These are phyloP conservation scores for Chrysocyon brachyurus DNA, from an alignment of 2,797 vertebrate species.

Conservation along the genomic window DNA sequence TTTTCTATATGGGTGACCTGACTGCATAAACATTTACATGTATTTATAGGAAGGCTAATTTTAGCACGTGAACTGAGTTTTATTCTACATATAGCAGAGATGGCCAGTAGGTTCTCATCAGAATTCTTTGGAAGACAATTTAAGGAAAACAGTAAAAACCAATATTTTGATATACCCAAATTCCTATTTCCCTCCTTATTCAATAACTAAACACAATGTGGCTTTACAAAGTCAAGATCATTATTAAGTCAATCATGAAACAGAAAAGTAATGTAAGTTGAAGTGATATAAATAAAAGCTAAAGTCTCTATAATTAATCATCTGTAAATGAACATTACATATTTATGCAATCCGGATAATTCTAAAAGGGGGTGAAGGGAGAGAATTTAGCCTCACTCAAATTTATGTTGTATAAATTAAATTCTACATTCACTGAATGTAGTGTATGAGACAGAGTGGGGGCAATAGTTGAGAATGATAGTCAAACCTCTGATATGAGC, in stretches of 20 bases:
- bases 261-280: neutral
- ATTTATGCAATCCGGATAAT: neutral
- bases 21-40: neutral
- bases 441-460: neutral
- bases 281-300: constrained; percentile 6
- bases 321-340: neutral
- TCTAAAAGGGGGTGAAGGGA: neutral
- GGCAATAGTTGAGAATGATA: neutral
- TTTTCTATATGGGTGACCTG: neutral
- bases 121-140: neutral
- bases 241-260: neutral
- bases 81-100: neutral
- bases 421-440: neutral
- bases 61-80: neutral
- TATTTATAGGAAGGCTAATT: neutral
- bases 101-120: neutral
- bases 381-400: neutral
- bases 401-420: neutral
- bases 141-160: neutral
- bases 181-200: neutral
- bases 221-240: constrained; percentile 31
- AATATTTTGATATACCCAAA: neutral
- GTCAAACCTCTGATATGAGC: neutral
- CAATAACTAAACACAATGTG: neutral
- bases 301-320: neutral